A percentile compares a stretch with the other conserved stretches of the same genome.
phyloP scores from a whole-genome alignment of 2,797 vertebrate genomes.

The Ispidina picta region DNA sequence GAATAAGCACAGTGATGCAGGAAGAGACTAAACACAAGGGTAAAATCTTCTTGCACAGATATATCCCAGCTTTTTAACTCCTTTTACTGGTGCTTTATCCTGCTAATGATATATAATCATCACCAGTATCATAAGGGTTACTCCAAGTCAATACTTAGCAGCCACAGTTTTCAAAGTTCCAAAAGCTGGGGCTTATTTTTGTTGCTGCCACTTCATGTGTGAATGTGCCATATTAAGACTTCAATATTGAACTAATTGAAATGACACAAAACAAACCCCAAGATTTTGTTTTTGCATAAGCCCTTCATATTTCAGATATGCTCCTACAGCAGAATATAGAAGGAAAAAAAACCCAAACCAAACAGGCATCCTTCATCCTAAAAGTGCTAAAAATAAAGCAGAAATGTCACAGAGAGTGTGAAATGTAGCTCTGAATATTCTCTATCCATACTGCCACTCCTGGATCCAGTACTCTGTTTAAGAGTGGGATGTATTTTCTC shows the following conservation, averaged over 20 bases:
- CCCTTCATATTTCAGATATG: background rate
- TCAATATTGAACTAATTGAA: slow-evolving; percentile 53
- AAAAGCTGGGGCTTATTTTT: slow-evolving; percentile 7
- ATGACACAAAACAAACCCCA: background rate
- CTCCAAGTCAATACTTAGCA: background rate
- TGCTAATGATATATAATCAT: slow-evolving; percentile 34
- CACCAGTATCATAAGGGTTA: slow-evolving; percentile 21
- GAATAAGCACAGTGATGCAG: background rate
- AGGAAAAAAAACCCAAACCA: background rate
- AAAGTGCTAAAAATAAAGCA: background rate
- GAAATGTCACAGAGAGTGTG: background rate
- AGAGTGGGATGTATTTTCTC: background rate
- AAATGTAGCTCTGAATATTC: background rate
- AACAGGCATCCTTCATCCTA: background rate
- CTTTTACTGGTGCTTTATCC: slow-evolving; percentile 23
- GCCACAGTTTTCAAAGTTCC: slow-evolving; percentile 44
- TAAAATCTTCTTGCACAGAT: slow-evolving; percentile 9
- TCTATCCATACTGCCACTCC: background rate
- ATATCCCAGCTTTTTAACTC: slow-evolving; percentile 57
- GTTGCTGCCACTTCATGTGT: slow-evolving; percentile 40
- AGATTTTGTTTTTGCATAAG: slow-evolving; percentile 34
- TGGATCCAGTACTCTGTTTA: background rate
- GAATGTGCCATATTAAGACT: slow-evolving; percentile 32
- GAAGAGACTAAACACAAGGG: background rate
- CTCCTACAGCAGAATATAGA: background rate